Base-by-base conservation (phyloP, 2,797 vertebrate species). In the Sebastolobus alascanus region DNA sequence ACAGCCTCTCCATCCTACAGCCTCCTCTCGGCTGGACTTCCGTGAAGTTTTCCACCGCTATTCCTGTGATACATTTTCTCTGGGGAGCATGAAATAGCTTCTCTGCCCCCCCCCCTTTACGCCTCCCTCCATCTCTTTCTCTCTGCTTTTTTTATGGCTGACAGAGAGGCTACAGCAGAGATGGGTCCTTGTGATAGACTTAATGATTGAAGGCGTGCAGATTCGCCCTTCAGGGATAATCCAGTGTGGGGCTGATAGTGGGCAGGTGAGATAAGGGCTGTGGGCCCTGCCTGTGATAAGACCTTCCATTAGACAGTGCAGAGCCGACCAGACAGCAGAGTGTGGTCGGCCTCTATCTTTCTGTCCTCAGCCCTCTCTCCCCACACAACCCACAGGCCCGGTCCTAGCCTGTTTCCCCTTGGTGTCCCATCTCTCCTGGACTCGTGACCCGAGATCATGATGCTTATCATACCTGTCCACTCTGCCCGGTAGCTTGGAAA, bases 181-280 rank as follows among this genome's bases (percentile, higher is more conserved):
- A 95, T 94, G 90, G 90, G 83, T 86, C 89, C 87, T 82, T 90
- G 91, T 87, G 93, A 94, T 93, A 93, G 89, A 87, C 86, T 90
- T 85, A 94, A 92, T 94, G 94, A 96, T 95, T 93, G 94, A 94
- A 93, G 92, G 92, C 84, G 92, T 90, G 92, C 92, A 92, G 92
- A 94, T 95, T 95, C 86, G 87, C 91, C 95, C 94, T 96, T 94
- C 93, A 92, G 93, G 93, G 94, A 95, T 96, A 95, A 96, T 95
- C 94, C 93, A 89, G 90, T 92, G 87, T 89, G 83, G 87, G 87
- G 77, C 90, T 89, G 94, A 94, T 94, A 94, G 91, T 84, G 88
- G 92, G 80, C 88, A 90, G 93, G 93, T 93, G 91, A 84, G 94
- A 95, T 96, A 95, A 96, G 93, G 80, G 85, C 84, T 80, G 80